Conservation (phyloP, 2,888 invertebrate species). For the Diogma glabrata region DNA sequence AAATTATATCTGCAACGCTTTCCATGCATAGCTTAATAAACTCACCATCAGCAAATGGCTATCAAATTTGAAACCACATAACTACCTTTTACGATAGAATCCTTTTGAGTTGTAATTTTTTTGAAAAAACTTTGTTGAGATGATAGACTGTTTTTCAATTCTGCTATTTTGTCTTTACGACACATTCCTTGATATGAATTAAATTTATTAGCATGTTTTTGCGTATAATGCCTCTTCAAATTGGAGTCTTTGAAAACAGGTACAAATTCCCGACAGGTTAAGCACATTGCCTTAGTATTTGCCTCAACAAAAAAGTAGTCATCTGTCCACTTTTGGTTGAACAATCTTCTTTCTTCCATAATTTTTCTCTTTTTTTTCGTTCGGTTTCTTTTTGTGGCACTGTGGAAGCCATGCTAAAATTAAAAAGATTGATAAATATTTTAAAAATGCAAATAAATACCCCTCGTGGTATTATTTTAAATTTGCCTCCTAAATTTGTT, state of each 20-base stretch:
- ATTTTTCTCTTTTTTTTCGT: background rate
- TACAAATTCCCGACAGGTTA: background rate
- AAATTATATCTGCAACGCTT: too few relatives aligned
- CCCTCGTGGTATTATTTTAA: too few relatives aligned
- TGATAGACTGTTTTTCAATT: constrained; percentile 1
- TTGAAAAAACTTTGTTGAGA: background rate
- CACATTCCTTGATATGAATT: background rate
- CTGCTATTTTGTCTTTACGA: constrained; percentile 1
- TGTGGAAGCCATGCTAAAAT: too few relatives aligned
- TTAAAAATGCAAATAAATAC: too few relatives aligned
- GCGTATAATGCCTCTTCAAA: constrained; percentile 6
- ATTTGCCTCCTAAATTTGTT: too few relatives aligned
- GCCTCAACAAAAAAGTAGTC: constrained; percentile 7
- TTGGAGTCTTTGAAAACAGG: constrained; percentile 2
- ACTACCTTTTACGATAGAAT: too few relatives aligned
- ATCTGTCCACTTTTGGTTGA: constrained; percentile 3
- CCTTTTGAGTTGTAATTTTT: too few relatives aligned
- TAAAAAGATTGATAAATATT: too few relatives aligned
- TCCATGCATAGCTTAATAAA: too few relatives aligned
- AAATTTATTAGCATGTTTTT: background rate
- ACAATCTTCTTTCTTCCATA: constrained; percentile 4
- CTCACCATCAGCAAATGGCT: too few relatives aligned
- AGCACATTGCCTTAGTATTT: constrained; percentile 4
- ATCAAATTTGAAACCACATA: too few relatives aligned
- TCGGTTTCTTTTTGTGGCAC: too few relatives aligned